These are phyloP conservation scores for Neocloeon triangulifer DNA, from an alignment of 1,140 invertebrate genomes.

Conservation along the genomic window DNA sequence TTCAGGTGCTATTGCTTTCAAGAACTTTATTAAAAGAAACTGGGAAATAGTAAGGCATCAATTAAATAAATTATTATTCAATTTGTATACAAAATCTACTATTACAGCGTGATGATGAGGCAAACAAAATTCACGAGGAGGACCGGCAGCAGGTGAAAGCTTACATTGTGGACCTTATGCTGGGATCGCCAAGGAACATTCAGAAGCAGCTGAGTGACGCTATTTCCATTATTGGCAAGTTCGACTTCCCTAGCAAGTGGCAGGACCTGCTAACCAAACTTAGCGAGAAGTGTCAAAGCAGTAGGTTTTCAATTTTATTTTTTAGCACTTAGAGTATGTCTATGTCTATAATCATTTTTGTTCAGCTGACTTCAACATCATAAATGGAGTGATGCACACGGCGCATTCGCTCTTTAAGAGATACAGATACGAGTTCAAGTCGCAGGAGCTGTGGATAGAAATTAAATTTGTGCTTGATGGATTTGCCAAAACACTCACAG, in stretches of 20 bases:
- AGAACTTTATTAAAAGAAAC: conserved; percentile 90
- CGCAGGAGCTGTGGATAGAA: conserved; percentile 80
- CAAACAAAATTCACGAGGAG: conserved; percentile 54
- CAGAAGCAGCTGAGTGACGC: conserved; percentile 92
- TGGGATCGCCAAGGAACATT: conserved; percentile 67
- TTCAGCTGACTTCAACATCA: conserved; percentile 75
- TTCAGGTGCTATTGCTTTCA: conserved; percentile 79
- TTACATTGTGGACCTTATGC: conserved; percentile 78
- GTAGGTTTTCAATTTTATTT: not conserved
- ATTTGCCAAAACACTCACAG: conserved; percentile 81
- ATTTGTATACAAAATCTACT: conserved; percentile 4
- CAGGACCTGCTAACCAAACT: conserved; percentile 70
- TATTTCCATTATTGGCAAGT: conserved; percentile 79
- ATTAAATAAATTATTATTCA: not conserved
- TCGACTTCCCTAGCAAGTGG: conserved; percentile 92
- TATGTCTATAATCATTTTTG: conserved; percentile 7
- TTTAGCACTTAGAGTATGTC: not conserved
- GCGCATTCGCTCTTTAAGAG: conserved; percentile 91
- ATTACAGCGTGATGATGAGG: conserved; percentile 47
- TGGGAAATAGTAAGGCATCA: conserved; percentile 59
- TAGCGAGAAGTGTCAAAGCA: conserved; percentile 61
- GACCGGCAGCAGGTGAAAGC: conserved; percentile 70
- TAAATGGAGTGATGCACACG: conserved; percentile 85
- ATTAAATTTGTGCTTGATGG: conserved; percentile 90
- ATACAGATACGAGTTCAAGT: conserved; percentile 91